Percentiles rank a stretch among this genome's conserved stretches.
These are phyloP conservation scores for Lepidocyrtinus sp. DNA, from an alignment of 2,888 invertebrate genomes.

Conservation along the genomic window DNA sequence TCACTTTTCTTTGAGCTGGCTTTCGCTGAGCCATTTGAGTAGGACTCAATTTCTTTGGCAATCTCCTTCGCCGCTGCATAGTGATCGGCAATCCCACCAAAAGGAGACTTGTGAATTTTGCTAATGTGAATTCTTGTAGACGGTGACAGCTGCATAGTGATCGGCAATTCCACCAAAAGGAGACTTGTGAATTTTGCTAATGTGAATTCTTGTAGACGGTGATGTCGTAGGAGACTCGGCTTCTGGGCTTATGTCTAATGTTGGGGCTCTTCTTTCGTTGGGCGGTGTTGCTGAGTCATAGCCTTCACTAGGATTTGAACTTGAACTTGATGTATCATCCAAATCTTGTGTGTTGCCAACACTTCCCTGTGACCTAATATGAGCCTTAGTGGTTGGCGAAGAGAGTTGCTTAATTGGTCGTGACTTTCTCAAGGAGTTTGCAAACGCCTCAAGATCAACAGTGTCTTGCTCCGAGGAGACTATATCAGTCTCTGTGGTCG, in stretches of 20 bases:
- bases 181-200: conserved; percentile 33
- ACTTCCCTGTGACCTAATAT: conserved; percentile 29
- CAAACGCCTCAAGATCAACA: conserved; percentile 67
- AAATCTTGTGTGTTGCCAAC: conserved; percentile 63
- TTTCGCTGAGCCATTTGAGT: conserved; percentile 66
- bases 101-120: conserved; percentile 64
- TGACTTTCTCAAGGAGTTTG: conserved; percentile 66
- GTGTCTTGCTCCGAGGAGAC: conserved; percentile 16
- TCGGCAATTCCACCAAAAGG: too few relatives aligned
- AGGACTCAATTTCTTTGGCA: conserved; percentile 70
- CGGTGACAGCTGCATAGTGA: too few relatives aligned
- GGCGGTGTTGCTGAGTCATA: conserved; percentile 32
- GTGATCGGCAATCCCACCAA: conserved; percentile 70
- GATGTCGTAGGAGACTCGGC: background rate
- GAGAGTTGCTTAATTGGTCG: conserved; percentile 64
- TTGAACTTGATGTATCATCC: conserved; percentile 61
- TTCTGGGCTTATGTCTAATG: conserved; percentile 20
- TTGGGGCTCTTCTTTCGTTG: conserved; percentile 15
- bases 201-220: conserved; percentile 12
- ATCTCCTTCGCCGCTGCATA: conserved; percentile 70
- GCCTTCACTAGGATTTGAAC: conserved; percentile 36
- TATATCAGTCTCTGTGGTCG: conserved; percentile 33
- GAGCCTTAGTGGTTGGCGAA: conserved; percentile 15
- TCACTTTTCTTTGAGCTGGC: conserved; percentile 68
- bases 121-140: background rate